A percentile compares a stretch with the other conserved stretches of the same genome.
Conservation (phyloP, 2,113 vertebrate genomes). For the Fulmarus glacialis region DNA sequence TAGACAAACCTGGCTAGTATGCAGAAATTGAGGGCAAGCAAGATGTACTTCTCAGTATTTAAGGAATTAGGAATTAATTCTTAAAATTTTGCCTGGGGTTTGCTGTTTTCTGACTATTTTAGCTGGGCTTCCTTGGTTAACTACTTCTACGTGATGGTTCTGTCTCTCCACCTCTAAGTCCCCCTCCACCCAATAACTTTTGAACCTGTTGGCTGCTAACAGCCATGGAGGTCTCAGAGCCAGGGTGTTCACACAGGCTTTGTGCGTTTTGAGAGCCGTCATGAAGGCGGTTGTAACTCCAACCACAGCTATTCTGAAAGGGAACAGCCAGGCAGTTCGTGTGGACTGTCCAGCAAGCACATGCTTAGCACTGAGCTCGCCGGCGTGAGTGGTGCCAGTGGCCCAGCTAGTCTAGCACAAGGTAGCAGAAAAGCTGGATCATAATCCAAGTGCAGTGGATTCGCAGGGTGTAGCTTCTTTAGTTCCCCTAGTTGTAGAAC, state of each 20-base stretch:
- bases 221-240: neutral
- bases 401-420: neutral
- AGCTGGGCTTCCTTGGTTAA: neutral
- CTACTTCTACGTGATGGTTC: neutral
- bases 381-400: too few relatives aligned
- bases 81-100: neutral
- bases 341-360: too few relatives aligned
- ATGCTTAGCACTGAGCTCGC: neutral
- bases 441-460: neutral
- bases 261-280: neutral
- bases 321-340: neutral
- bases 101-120: neutral
- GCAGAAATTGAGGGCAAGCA: neutral
- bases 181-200: neutral
- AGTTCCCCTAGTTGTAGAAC: neutral
- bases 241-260: neutral
- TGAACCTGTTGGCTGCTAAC: neutral
- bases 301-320: neutral
- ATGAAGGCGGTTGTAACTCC: accelerated
- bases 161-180: neutral
- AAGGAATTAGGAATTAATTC: neutral
- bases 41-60: neutral
- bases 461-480: neutral
- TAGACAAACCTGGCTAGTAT: neutral
- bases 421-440: neutral